phyloP scores from a whole-genome alignment of 2,888 invertebrate species.

The Gryllus longicercus region DNA sequence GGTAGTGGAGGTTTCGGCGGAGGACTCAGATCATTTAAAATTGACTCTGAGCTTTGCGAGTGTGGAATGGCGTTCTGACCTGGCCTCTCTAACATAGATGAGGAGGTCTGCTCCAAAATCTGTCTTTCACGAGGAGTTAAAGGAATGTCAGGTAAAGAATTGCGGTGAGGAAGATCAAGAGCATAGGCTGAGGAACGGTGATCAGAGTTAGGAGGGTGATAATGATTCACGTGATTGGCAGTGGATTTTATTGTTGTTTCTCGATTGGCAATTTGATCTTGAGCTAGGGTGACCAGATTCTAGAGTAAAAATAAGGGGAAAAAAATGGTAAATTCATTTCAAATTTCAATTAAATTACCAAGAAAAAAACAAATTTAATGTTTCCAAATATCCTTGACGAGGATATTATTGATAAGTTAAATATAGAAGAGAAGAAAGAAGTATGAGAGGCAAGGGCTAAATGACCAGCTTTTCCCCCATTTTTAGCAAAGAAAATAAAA shows the following conservation, averaged over 20 bases:
- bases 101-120: constrained; percentile 58
- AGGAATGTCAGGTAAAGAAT: constrained; percentile 75
- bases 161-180: constrained; percentile 54
- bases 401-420: too few relatives aligned
- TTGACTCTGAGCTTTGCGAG: constrained; percentile 81
- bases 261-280: constrained; percentile 73
- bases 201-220: constrained; percentile 34
- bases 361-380: too few relatives aligned
- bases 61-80: constrained; percentile 60
- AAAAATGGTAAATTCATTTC: neutral
- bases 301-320: constrained; percentile 44
- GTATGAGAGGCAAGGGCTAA: neutral
- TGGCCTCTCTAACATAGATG: constrained; percentile 41
- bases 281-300: constrained; percentile 73
- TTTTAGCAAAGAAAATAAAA: too few relatives aligned
- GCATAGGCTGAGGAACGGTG: constrained; percentile 37
- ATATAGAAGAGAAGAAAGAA: constrained; percentile 9
- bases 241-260: constrained; percentile 46
- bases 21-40: constrained; percentile 67
- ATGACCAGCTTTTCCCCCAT: too few relatives aligned
- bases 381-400: too few relatives aligned
- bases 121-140: constrained; percentile 74
- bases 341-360: too few relatives aligned
- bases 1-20: constrained; percentile 90
- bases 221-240: constrained; percentile 31